These are phyloP conservation scores for Hypsopygia costalis DNA, from an alignment of 2,888 invertebrate genomes.

Conservation along the genomic window DNA sequence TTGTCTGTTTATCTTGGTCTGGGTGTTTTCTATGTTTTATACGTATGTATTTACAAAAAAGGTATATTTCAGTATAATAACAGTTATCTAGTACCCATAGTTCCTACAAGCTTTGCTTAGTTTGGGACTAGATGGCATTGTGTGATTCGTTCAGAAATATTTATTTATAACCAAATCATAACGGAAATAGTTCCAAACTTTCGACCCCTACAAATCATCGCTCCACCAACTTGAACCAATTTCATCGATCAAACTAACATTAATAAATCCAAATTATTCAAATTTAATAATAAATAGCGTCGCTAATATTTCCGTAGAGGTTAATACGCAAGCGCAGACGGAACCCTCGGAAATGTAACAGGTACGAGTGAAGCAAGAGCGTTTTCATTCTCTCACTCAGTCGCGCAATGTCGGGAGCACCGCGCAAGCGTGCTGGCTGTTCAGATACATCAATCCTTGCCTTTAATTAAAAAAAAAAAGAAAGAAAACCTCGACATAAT, in stretches of 20 bases:
- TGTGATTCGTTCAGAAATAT: no score
- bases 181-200: constrained; percentile 11
- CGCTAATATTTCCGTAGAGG: constrained; percentile 33
- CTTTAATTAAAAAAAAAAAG: constrained; percentile 33
- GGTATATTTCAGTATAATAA: no score
- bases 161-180: no score
- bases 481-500: constrained; percentile 34
- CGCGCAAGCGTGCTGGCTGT: constrained; percentile 58
- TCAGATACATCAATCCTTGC: constrained; percentile 23
- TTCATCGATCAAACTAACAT: constrained; percentile 28
- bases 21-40: no score
- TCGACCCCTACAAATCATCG: constrained; percentile 4
- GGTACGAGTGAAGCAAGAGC: constrained; percentile 34
- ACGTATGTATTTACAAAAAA: no score
- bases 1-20: no score
- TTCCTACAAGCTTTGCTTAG: no score
- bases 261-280: constrained; percentile 36
- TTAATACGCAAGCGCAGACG: constrained; percentile 49
- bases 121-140: no score
- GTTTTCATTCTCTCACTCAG: constrained; percentile 48
- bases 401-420: constrained; percentile 49
- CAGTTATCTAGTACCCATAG: no score
- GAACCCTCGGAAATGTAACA: constrained; percentile 47
- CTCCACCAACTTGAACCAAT: not conserved
- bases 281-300: constrained; percentile 39